These are phyloP conservation scores for Ostrea denselamellosa DNA, from an alignment of 1,140 invertebrate genomes.

Conservation along the genomic window DNA sequence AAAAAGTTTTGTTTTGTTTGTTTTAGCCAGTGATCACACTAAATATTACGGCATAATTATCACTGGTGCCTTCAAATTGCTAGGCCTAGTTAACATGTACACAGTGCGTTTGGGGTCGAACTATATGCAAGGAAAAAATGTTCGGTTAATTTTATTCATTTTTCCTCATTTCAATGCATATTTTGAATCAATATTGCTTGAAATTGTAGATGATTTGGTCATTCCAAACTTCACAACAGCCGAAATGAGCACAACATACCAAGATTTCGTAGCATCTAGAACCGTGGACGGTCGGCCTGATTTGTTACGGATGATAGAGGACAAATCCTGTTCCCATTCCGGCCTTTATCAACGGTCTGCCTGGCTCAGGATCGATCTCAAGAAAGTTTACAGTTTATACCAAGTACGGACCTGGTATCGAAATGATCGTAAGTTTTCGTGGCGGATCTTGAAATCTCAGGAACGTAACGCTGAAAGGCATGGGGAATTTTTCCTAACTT, in stretches of 20 bases:
- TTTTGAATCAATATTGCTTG: background rate
- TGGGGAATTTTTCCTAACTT: background rate
- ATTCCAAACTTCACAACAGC: background rate
- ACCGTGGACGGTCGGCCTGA: constrained; percentile 3
- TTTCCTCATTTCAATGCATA: too few relatives aligned
- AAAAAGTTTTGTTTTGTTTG: too few relatives aligned
- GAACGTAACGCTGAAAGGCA: background rate
- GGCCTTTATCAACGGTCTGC: background rate
- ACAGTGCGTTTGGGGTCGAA: too few relatives aligned
- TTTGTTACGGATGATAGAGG: background rate
- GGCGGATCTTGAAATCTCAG: background rate
- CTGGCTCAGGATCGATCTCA: background rate
- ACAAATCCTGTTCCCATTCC: background rate
- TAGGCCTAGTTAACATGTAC: too few relatives aligned
- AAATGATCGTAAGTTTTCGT: background rate
- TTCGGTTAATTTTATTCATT: too few relatives aligned
- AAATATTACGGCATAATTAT: too few relatives aligned
- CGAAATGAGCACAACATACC: background rate
- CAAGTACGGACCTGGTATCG: background rate
- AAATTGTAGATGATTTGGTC: background rate
- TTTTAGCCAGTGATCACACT: too few relatives aligned
- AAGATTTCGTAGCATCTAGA: background rate
- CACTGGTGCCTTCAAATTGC: too few relatives aligned
- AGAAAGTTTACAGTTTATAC: background rate
- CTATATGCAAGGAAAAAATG: too few relatives aligned